Evolutionary conservation across 2,888 invertebrate genomes (phyloP).

Genomic region (Drosophila emarginata): DNA sequence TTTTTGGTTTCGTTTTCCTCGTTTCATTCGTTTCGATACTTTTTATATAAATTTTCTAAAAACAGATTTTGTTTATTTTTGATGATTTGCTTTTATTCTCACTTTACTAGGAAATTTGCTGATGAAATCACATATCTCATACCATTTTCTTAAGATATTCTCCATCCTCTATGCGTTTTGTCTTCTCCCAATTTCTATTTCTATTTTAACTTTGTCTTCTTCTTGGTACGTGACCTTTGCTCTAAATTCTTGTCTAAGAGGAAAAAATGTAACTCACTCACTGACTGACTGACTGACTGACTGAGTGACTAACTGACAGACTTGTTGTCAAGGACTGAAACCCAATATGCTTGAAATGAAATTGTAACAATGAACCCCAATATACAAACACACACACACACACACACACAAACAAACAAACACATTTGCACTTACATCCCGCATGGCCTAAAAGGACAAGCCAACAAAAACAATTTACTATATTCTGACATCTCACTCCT

Average conservation of each 20-base stretch:
- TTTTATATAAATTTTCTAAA: no score
- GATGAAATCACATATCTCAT: conserved; percentile 26
- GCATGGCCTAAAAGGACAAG: conserved; percentile 41
- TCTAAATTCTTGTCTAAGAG: conserved; percentile 54
- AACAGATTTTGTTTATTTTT: background rate
- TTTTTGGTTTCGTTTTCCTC: no score
- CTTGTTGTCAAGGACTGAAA: conserved; percentile 51
- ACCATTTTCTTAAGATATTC: background rate
- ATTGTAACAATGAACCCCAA: conserved; percentile 68
- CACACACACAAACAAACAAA: conserved; percentile 24
- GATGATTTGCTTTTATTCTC: background rate
- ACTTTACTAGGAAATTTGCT: background rate
- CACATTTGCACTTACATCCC: conserved; percentile 34
- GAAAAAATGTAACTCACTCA: conserved; percentile 46
- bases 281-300: background rate
- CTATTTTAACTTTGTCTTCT: conserved; percentile 17
- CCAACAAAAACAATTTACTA: conserved; percentile 44
- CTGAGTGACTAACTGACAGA: conserved; percentile 4
- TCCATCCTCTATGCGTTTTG: background rate
- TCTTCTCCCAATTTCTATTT: conserved; percentile 6
- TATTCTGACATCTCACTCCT: conserved; percentile 30
- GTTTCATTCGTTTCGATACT: no score
- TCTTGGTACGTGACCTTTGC: conserved; percentile 67
- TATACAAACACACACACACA: conserved; percentile 37
- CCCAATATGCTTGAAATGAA: conserved; percentile 70